Conservation (phyloP, 2,113 vertebrate genomes). For the Trinectes maculatus region DNA sequence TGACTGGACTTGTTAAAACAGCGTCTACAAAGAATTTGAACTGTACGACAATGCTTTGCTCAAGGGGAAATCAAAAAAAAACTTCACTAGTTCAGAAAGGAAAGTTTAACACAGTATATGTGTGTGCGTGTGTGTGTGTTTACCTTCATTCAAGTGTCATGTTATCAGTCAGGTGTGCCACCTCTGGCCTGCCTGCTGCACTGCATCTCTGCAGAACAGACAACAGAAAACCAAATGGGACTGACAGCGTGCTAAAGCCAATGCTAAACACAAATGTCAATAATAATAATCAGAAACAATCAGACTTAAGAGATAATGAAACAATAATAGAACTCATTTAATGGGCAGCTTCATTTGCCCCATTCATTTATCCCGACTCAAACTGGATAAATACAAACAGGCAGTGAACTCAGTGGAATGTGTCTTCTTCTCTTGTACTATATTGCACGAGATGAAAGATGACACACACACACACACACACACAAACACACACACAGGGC, state of each 20-base stretch:
- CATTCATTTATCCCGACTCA: too few relatives aligned
- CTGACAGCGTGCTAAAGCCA: too few relatives aligned
- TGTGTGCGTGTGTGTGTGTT: background rate
- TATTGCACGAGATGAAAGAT: slow-evolving; percentile 41
- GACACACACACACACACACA: slow-evolving; percentile 33
- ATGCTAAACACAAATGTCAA: too few relatives aligned
- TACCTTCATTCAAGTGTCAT: slow-evolving; percentile 2
- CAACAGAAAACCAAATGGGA: too few relatives aligned
- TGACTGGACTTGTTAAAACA: slow-evolving; percentile 51
- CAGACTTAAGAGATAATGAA: too few relatives aligned
- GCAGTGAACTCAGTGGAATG: slow-evolving; percentile 62
- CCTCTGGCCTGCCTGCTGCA: slow-evolving; percentile 1
- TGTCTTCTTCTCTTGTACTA: slow-evolving; percentile 53
- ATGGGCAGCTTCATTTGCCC: too few relatives aligned
- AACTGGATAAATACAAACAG: slow-evolving; percentile 38
- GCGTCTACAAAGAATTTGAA: slow-evolving; percentile 30
- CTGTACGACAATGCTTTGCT: slow-evolving; percentile 35
- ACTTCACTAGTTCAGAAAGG: background rate
- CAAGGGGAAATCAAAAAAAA: slow-evolving; percentile 30
- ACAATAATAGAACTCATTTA: too few relatives aligned
- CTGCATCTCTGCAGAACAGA: slow-evolving; percentile 28
- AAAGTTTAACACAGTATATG: background rate
- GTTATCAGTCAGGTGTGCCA: slow-evolving; percentile 7
- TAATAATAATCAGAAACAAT: too few relatives aligned
- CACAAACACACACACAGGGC: slow-evolving; percentile 23